These are phyloP conservation scores for Stenotaenia linearis DNA, from an alignment of 2,888 invertebrate genomes.

Conservation along the genomic window DNA sequence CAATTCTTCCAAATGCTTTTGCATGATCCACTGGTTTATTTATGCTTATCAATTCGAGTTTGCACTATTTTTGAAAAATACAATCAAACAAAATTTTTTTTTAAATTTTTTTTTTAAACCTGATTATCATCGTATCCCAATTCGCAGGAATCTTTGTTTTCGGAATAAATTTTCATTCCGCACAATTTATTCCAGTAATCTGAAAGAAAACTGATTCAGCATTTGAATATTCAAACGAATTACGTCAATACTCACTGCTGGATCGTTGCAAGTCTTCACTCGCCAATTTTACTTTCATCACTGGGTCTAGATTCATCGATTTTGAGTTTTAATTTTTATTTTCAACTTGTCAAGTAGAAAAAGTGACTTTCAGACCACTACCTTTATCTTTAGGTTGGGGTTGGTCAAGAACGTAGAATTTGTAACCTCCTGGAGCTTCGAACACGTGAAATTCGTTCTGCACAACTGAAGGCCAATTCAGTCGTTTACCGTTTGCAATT, in stretches of 20 bases:
- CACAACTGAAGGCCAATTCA: slow-evolving; percentile 63
- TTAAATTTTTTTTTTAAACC: slow-evolving; percentile 46
- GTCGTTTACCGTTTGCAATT: slow-evolving; percentile 63
- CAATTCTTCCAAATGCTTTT: slow-evolving; percentile 89
- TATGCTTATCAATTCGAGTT: slow-evolving; percentile 68
- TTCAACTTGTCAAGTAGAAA: no score
- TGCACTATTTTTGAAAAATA: slow-evolving; percentile 46
- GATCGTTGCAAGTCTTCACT: slow-evolving; percentile 70
- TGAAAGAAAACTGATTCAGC: slow-evolving; percentile 36
- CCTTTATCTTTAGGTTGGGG: slow-evolving; percentile 62
- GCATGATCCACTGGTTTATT: slow-evolving; percentile 70
- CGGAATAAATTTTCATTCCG: slow-evolving; percentile 63
- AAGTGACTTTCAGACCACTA: no score
- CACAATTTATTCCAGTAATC: slow-evolving; percentile 79
- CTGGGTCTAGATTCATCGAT: slow-evolving; percentile 58
- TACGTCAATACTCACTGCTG: slow-evolving; percentile 48
- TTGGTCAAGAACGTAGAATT: slow-evolving; percentile 71
- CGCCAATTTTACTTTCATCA: slow-evolving; percentile 69
- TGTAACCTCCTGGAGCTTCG: slow-evolving; percentile 88
- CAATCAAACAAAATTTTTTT: neutral
- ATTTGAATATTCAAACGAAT: neutral
- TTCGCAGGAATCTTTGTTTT: slow-evolving; percentile 56
- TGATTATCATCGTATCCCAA: slow-evolving; percentile 69
- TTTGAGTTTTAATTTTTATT: no score
- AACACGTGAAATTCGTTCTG: slow-evolving; percentile 59